Evolutionary conservation across 2,888 invertebrate genomes (phyloP), one percentile per base, ranked within the genome.

Genomic region (Dryomyza anilis): DNA sequence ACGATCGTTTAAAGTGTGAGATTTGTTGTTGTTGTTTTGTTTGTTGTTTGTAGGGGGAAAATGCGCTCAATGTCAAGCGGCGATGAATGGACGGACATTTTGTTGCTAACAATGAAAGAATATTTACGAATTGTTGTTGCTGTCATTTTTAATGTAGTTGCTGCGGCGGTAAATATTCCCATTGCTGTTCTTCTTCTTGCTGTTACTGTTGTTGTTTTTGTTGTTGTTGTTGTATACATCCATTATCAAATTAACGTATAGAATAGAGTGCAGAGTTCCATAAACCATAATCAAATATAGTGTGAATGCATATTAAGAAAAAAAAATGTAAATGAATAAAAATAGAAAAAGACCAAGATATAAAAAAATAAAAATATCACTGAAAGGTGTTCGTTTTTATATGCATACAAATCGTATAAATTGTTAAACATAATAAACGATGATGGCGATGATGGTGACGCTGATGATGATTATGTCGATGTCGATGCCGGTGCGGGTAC

Each of bases 211-310:
- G 27, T 45, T 46, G 14, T 21, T 46, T 45, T 10, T 45, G 45
- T 25, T 33, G 36, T 2, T 19, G 16, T 12, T 29, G 45, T 21
- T 50, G 55, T 48, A 48, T 52, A 21, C 53, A 53, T 59, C 64
- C 65, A 65, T 67, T 67, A 67, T 65, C 53, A 55, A 62, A 67
- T 67, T 67, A 64, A 50, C 61, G 56, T 59, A 23, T 23, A 48
- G 57, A 57, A 55, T 33, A 57, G 57, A 61, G 65, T 62, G 48
- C 56, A 45, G 33, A 64, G 64, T 53, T 63, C 64, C 64, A 61
- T 61, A 64, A 64, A 64, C 67, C 61, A 62, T 67, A 58, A 62
- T 64, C 62, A 64, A 62, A 59, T 59, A 63, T 46, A 39, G 39
- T 53, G 52, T 61, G 53, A 59, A 46, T 21, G 46, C 21, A 30